Conservation (phyloP, 2,113 vertebrate species). For the Pachypanchax playfairii region DNA sequence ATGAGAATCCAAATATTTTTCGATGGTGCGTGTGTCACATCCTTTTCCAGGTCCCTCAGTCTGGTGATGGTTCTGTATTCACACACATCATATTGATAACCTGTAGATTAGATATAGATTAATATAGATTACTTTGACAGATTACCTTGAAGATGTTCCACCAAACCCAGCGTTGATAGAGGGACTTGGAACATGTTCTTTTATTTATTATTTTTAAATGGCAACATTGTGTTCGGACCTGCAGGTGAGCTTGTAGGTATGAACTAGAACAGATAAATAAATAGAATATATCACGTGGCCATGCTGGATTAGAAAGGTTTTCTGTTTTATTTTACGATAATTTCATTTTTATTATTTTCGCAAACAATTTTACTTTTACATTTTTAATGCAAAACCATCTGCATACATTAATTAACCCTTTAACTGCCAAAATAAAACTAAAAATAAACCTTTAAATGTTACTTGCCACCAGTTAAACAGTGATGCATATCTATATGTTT, state of each 20-base stretch:
- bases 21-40: constrained; percentile 55
- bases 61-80: constrained; percentile 59
- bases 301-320: constrained; percentile 52
- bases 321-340: constrained; percentile 12
- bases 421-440: too few relatives aligned
- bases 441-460: too few relatives aligned
- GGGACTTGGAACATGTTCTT: constrained; percentile 39
- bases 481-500: too few relatives aligned
- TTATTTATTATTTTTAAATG: background rate
- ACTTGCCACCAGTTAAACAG: too few relatives aligned
- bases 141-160: constrained; percentile 58
- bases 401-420: too few relatives aligned
- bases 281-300: constrained; percentile 32
- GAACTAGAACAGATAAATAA: constrained; percentile 26
- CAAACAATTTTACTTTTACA: too few relatives aligned
- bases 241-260: constrained; percentile 24
- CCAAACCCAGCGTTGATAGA: constrained; percentile 63
- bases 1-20: constrained; percentile 66
- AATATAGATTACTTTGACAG: constrained; percentile 54
- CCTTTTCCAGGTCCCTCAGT: constrained; percentile 47
- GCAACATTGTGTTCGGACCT: constrained; percentile 40
- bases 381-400: too few relatives aligned
- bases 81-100: constrained; percentile 46
- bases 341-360: too few relatives aligned
- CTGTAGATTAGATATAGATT: constrained; percentile 66